Base-by-base conservation (phyloP, 2,113 vertebrate genomes). In the Ceyx melanurus region DNA sequence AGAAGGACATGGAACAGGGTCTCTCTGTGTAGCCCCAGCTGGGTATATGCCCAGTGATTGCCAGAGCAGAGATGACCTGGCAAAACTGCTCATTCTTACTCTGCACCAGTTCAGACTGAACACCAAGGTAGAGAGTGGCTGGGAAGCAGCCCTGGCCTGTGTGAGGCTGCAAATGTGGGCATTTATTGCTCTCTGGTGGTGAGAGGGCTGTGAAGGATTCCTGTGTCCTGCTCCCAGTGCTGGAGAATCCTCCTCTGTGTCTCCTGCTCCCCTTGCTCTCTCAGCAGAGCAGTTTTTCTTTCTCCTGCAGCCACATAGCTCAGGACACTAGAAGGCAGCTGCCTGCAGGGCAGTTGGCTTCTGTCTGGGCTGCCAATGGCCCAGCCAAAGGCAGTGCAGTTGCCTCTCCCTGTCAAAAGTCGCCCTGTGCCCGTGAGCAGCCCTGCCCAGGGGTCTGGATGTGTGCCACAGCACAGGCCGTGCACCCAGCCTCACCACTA, bases 141-240 rank as follows among this genome's bases (percentile, higher is more conserved):
- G 1, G 51, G 88, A 83, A 79, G 74, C 15, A 1, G 42, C 68
- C 66, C 15, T 56, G 0, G 20, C 48, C 46, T 2, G 4, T 4
- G 0, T 25, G 17, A 73, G 31, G 35, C 70, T 9, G 87, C 54
- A 96, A 96, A 82, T 7, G 3, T 26, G 88, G 22, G 86, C 65
- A 62, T 90, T 93, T 89, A 92, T 95, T 96, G 96, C 96, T 88
- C 95, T 91, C 95, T 95, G 91, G 68, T 90, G 96, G 95, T 33
- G 58, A 87, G 48, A 66, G 1, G 82, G 80, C 68, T 85, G 75
- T 5, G 88, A 40, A 28, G 68, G 46, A 68, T 71, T 70, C 48
- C 45, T 45, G 65, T 21, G 12, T 43, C 51, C 60, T n/a, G 67
- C 1, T 74, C 14, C 64, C 0, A 1, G 4, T 43, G 37, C 33